Evolutionary conservation across 2,113 vertebrate species (phyloP).

Genomic region (Lagopus leucura): DNA sequence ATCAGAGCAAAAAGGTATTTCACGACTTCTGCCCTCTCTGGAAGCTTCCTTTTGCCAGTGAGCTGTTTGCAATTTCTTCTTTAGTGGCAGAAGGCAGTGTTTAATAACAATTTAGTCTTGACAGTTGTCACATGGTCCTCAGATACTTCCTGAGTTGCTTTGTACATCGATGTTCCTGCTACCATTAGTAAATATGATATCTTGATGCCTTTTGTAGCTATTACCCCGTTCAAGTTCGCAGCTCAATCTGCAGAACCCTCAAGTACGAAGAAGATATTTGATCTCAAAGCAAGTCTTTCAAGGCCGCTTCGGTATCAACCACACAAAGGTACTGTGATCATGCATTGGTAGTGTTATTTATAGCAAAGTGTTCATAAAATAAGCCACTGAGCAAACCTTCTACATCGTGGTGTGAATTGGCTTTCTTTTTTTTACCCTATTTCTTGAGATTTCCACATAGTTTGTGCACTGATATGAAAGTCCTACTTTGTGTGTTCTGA

Average conservation of each 20-base stretch:
- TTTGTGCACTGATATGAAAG: not conserved
- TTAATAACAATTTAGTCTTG: not conserved
- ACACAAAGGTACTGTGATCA: conserved; percentile 81
- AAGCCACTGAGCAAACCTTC: not conserved
- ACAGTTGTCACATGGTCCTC: not conserved
- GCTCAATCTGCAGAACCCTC: conserved; percentile 71
- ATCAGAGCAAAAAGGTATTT: not conserved
- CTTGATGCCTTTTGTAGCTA: conserved; percentile 64
- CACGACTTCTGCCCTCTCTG: not conserved
- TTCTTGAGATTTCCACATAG: not conserved
- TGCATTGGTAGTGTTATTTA: not conserved
- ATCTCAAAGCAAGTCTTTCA: conserved; percentile 93
- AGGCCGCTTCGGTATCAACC: conserved; percentile 91
- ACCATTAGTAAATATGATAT: fast-evolving
- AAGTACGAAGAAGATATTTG: conserved; percentile 86
- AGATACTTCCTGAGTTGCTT: not conserved
- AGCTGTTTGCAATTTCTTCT: not conserved
- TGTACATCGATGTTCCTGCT: not conserved
- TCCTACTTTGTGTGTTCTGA: not conserved
- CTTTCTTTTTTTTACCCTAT: not conserved
- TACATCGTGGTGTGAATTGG: not conserved
- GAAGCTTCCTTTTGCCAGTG: not conserved
- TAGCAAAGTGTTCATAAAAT: not conserved
- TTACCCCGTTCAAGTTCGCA: conserved; percentile 82
- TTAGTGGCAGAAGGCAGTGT: not conserved